Evolutionary conservation across 1,140 invertebrate species (phyloP).

Genomic region (Centruroides sculpturatus): DNA sequence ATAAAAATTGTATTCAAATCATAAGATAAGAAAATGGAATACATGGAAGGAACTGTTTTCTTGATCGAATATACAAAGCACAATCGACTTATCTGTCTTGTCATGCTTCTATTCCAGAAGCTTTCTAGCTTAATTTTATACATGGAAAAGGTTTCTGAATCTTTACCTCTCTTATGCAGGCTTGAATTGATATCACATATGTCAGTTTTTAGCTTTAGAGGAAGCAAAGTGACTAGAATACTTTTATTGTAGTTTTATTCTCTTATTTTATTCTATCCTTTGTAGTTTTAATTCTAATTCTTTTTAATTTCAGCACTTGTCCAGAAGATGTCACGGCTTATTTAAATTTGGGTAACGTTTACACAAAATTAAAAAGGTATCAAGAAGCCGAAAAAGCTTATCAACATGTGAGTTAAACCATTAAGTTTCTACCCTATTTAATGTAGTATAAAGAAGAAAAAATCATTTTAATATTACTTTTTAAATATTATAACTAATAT

Average conservation of each 20-base stretch:
- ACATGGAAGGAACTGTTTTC: background rate
- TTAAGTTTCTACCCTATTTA: background rate
- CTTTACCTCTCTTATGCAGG: background rate
- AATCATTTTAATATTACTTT: too few species aligned
- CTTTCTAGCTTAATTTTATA: background rate
- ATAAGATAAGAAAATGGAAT: background rate
- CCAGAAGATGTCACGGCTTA: background rate
- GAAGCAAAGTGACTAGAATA: background rate
- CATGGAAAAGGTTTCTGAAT: background rate
- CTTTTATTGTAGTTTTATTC: background rate
- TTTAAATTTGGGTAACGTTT: background rate
- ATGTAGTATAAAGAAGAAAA: too few species aligned
- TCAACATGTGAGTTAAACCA: background rate
- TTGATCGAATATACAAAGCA: background rate
- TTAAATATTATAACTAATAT: too few species aligned
- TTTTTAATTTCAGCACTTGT: background rate
- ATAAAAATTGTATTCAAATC: background rate
- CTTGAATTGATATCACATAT: background rate
- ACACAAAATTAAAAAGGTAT: background rate
- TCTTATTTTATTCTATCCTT: background rate
- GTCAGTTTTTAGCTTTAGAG: background rate
- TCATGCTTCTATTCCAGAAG: background rate
- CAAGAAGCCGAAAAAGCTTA: background rate
- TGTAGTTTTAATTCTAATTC: background rate
- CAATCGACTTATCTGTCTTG: background rate